These are phyloP conservation scores for Melanotaenia pygmaea DNA, from an alignment of 2,797 vertebrate genomes.

Conservation along the genomic window DNA sequence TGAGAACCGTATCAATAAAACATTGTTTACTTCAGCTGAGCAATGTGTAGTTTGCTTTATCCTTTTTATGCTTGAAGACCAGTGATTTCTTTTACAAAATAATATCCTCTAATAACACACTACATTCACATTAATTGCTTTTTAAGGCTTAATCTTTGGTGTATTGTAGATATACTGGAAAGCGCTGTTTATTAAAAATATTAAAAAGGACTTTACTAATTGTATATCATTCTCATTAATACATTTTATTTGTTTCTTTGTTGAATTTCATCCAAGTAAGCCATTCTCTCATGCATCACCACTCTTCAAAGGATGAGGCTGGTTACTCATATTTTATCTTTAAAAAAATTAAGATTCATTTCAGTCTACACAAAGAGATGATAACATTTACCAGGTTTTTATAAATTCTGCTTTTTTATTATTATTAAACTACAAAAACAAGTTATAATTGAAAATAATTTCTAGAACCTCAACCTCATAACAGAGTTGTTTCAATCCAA, in stretches of 20 bases:
- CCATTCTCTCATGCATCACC: too few species aligned
- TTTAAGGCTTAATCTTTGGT: conserved; percentile 14
- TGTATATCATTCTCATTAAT: not conserved
- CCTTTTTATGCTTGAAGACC: conserved; percentile 33
- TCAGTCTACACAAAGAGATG: not conserved
- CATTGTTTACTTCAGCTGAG: conserved; percentile 85
- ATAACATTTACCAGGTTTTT: not conserved
- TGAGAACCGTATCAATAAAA: conserved; percentile 89
- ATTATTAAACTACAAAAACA: not conserved
- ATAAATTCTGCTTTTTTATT: not conserved
- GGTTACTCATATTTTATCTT: not conserved
- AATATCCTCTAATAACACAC: not conserved
- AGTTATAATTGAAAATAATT: not conserved
- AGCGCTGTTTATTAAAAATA: conserved; percentile 6
- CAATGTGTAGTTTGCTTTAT: conserved; percentile 72
- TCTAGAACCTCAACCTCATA: not conserved
- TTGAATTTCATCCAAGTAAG: too few species aligned
- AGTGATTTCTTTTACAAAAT: not conserved
- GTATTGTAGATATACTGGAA: not conserved
- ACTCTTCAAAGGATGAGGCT: too few species aligned
- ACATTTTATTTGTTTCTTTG: too few species aligned
- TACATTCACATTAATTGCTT: conserved; percentile 9
- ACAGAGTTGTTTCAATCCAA: not conserved
- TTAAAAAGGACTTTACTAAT: not conserved
- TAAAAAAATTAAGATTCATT: not conserved